Base-by-base conservation (phyloP, 2,888 invertebrate genomes). In the Apotomis turbidana region DNA sequence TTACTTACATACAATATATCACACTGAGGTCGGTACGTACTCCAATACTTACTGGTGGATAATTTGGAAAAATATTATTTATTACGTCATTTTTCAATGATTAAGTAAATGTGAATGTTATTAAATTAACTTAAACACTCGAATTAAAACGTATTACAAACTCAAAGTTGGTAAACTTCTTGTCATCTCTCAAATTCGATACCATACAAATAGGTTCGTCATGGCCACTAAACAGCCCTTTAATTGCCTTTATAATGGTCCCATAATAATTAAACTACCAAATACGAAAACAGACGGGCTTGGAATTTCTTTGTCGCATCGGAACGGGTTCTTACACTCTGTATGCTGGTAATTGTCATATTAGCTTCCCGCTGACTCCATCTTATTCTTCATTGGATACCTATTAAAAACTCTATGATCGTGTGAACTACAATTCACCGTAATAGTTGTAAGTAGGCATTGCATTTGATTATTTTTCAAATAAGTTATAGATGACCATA, bases 231-330 rank as follows among this genome's bases (percentile, higher is more conserved):
- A 67, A 67, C 41, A n/a, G 13, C 62, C 46, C 12, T 62, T 70
- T 70, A 55, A 70, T 70, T 38, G 57, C 13, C 38, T 57, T 51
- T 38, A 38, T 68, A 51, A 68, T 60, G 51, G 60, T 60, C 27
- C 10, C 68, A 68, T 60, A 13, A 57, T 41, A 68, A 60, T 68
- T 60, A 54, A 41, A 60, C 68, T 44, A 68, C 68, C 60, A 60
- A 68, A 68, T 68, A 68, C 59, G 68, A 52, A 51, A 60, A 59
- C 67, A 59, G 44, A 68, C 67, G 12, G 51, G 58, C 59, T 4
- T 15, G 57, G 59, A 68, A 68, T 59, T 59, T 54, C 63, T 52
- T 51, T 62, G 61, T 61, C 66, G 66, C 54, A 55, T 51, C 55
- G 55, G 15, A 49, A 54, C 67, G 3, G 55, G 55, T 71, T 67